Evolutionary conservation across 2,797 vertebrate species (phyloP).

Genomic region (Sebastes melanostomus): DNA sequence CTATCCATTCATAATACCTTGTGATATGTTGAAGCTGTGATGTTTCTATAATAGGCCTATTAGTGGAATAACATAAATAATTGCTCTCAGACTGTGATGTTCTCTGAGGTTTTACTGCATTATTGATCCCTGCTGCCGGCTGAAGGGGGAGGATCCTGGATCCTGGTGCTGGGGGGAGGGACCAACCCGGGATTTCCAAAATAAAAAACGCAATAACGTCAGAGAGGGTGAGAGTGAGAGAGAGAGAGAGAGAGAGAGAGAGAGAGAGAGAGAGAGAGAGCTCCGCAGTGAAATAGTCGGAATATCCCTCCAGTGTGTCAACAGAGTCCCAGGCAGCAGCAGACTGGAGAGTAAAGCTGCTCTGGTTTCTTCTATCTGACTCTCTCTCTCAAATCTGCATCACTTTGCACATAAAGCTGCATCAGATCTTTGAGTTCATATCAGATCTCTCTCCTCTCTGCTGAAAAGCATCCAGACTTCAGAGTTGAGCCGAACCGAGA

Average conservation of each 20-base stretch:
- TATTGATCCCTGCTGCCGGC: conserved; percentile 18
- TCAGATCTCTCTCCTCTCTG: background rate
- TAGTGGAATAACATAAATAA: background rate
- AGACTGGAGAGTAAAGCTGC: background rate
- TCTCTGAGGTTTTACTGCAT: conserved; percentile 30
- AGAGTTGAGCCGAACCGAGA: background rate
- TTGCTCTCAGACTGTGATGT: background rate
- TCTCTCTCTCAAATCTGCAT: background rate
- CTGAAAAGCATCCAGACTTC: background rate
- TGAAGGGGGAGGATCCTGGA: conserved; percentile 36
- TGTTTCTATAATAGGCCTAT: background rate
- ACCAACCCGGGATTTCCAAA: conserved; percentile 76
- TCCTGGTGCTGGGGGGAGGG: conserved; percentile 57
- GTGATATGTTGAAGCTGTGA: background rate
- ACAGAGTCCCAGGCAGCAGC: background rate
- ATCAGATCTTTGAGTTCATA: background rate
- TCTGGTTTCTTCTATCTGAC: background rate
- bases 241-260: conserved; percentile 15
- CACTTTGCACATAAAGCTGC: conserved; percentile 5
- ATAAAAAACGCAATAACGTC: conserved; percentile 60
- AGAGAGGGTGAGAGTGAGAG: conserved; percentile 15
- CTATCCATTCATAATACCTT: background rate
- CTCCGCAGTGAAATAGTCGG: conserved; percentile 45
- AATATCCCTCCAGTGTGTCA: conserved; percentile 26
- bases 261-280: background rate